Percentiles rank a stretch among this genome's conserved stretches.
phyloP scores from a whole-genome alignment of 2,113 vertebrate species.

The Entelurus aequoreus region DNA sequence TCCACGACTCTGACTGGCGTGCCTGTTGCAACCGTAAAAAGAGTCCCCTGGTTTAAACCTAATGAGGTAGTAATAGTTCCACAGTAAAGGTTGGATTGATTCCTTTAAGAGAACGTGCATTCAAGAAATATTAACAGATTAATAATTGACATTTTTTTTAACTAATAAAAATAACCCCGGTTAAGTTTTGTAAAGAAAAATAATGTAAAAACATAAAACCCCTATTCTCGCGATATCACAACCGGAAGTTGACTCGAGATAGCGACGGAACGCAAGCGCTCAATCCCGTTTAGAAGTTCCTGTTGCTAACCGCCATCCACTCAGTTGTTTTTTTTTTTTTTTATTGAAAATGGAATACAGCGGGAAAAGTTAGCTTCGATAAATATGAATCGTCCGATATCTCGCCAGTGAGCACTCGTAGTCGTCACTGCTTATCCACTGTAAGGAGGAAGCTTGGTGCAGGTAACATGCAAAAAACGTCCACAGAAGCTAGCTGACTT shows the following conservation, averaged over 20 bases:
- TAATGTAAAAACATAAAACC: background rate
- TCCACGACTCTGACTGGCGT: constrained; percentile 34
- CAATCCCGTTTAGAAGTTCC: constrained; percentile 58
- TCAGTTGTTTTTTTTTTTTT: constrained; percentile 25
- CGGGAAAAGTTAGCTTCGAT: constrained; percentile 15
- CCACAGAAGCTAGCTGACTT: constrained; percentile 49
- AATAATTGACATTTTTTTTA: background rate
- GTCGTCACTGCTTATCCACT: constrained; percentile 21
- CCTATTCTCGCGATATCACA: constrained; percentile 49
- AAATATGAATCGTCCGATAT: constrained; percentile 16
- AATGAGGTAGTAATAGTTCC: constrained; percentile 38
- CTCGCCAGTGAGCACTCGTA: constrained; percentile 20
- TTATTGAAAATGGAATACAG: constrained; percentile 34
- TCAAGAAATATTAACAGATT: too few species aligned
- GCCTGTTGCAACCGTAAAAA: constrained; percentile 17
- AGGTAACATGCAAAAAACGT: constrained; percentile 49
- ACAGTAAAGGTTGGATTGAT: background rate
- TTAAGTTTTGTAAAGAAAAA: background rate
- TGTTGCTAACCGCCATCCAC: constrained; percentile 44
- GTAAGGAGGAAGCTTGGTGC: constrained; percentile 45
- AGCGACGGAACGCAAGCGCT: constrained; percentile 58
- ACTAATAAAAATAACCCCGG: background rate
- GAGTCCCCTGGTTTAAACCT: constrained; percentile 6
- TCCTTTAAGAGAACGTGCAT: too few species aligned
- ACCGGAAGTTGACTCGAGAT: constrained; percentile 66